phyloP scores from a whole-genome alignment of 2,113 vertebrate genomes.

The Salvelinus namaycush region DNA sequence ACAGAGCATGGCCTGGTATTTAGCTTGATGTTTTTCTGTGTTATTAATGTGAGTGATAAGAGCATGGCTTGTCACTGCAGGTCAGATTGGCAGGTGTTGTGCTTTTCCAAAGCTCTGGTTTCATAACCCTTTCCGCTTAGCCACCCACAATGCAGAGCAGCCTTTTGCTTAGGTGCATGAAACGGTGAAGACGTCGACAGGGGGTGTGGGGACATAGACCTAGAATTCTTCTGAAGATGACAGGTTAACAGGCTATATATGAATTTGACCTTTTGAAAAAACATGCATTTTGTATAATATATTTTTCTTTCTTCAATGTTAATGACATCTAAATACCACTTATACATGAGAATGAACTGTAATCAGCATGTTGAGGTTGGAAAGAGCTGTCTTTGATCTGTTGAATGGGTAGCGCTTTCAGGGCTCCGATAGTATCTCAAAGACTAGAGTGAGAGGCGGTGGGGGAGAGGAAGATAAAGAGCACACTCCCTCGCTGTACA shows the following conservation, averaged over 20 bases:
- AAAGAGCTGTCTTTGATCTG: slow-evolving; percentile 54
- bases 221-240: slow-evolving; percentile 20
- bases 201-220: slow-evolving; percentile 22
- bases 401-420: slow-evolving; percentile 56
- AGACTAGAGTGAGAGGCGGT: slow-evolving; percentile 50
- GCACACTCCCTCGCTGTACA: slow-evolving; percentile 48
- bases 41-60: slow-evolving; percentile 69
- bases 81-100: slow-evolving; percentile 71
- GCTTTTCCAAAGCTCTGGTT: slow-evolving; percentile 62
- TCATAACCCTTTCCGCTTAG: slow-evolving; percentile 53
- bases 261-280: slow-evolving; percentile 20
- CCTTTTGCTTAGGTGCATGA: slow-evolving; percentile 59
- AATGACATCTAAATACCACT: slow-evolving; percentile 56
- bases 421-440: slow-evolving; percentile 58
- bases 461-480: slow-evolving; percentile 60
- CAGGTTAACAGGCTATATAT: slow-evolving; percentile 22
- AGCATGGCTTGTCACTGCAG: slow-evolving; percentile 60
- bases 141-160: slow-evolving; percentile 23
- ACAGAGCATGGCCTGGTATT: slow-evolving; percentile 77
- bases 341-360: slow-evolving; percentile 42
- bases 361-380: slow-evolving; percentile 49
- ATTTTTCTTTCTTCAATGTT: slow-evolving; percentile 13
- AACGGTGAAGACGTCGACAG: slow-evolving; percentile 58
- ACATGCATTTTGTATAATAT: slow-evolving; percentile 18
- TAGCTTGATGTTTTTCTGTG: slow-evolving; percentile 77